phyloP scores from a whole-genome alignment of 2,113 vertebrate genomes.

The Pseudopipra pipra region DNA sequence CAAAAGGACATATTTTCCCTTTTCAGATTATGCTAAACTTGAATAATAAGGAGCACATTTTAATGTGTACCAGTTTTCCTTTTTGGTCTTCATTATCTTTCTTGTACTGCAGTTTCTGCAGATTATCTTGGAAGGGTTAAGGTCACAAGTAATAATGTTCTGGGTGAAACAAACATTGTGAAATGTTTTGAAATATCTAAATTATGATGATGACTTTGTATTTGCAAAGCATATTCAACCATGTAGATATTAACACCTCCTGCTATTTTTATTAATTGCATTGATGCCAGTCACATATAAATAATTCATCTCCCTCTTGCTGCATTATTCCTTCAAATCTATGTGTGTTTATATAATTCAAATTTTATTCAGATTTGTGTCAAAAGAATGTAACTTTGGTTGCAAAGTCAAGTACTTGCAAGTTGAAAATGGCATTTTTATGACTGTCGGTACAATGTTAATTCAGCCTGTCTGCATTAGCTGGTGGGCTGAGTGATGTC shows the following conservation, averaged over 20 bases:
- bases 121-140: neutral
- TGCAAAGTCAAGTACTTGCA: neutral
- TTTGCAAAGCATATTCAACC: neutral
- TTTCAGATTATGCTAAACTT: neutral
- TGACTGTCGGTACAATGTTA: neutral
- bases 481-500: neutral
- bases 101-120: neutral
- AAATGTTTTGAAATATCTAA: constrained; percentile 33
- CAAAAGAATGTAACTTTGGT: neutral
- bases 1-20: neutral
- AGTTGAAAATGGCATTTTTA: neutral
- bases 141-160: neutral
- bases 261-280: constrained; percentile 21
- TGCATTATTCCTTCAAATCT: neutral
- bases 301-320: neutral
- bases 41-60: neutral
- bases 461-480: neutral
- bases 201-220: neutral
- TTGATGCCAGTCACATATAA: neutral
- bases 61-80: neutral
- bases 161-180: neutral
- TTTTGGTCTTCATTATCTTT: neutral
- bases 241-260: neutral
- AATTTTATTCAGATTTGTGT: neutral
- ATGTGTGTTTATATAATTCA: constrained; percentile 1